A percentile compares a stretch with the other conserved stretches of the same genome.
These are phyloP conservation scores for Platyscapa corneri DNA, from an alignment of 1,140 invertebrate genomes.

Conservation along the genomic window DNA sequence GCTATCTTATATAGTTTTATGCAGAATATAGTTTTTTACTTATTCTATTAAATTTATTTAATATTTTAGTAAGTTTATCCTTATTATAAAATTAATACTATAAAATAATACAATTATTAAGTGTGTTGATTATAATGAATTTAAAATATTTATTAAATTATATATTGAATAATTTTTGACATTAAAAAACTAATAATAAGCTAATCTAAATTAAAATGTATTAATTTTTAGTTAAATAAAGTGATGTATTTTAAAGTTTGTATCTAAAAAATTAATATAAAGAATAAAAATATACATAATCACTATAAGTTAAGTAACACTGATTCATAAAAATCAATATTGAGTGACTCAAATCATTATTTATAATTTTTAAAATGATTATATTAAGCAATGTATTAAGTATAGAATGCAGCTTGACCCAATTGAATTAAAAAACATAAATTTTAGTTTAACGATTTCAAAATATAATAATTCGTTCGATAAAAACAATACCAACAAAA, in stretches of 20 bases:
- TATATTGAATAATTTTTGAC: too few species aligned
- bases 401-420: slow-evolving; percentile 8
- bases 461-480: neutral
- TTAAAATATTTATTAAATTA: neutral
- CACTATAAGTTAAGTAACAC: neutral
- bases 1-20: neutral
- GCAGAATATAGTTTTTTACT: neutral
- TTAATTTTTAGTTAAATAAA: neutral
- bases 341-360: neutral
- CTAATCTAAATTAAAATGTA: too few species aligned
- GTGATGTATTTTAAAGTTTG: neutral
- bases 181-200: too few species aligned
- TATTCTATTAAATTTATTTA: neutral
- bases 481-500: neutral
- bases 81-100: neutral
- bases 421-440: neutral
- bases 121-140: neutral
- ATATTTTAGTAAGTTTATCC: neutral
- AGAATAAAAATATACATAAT: neutral
- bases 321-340: neutral
- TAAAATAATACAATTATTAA: neutral
- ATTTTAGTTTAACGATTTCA: neutral
- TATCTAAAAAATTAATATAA: neutral
- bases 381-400: neutral
- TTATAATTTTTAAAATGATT: neutral